Percentiles rank a stretch among this genome's conserved stretches.
Conservation (phyloP, 2,113 vertebrate genomes). For the Rissa tridactyla region DNA sequence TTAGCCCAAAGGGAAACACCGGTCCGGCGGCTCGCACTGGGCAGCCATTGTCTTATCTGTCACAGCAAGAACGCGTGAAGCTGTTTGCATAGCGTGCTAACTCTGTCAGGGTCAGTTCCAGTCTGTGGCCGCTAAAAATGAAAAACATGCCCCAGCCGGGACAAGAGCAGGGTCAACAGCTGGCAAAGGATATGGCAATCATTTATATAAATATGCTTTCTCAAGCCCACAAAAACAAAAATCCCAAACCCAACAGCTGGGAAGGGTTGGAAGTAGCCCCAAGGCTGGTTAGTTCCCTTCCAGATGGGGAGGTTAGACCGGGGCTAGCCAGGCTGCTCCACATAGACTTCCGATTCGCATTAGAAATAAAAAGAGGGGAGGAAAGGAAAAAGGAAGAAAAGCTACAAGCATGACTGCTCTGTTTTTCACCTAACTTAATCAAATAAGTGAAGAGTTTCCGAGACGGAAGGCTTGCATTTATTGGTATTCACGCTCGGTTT, state of each 20-base stretch:
- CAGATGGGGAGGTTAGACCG: conserved; percentile 99
- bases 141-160: conserved; percentile 90
- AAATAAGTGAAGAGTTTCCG: conserved; percentile 97
- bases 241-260: conserved; percentile 97
- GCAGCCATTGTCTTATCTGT: conserved; percentile 77
- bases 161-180: conserved; percentile 97
- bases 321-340: conserved; percentile 92
- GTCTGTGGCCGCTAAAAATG: conserved; percentile 87
- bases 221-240: conserved; percentile 95
- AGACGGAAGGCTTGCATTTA: conserved; percentile 96
- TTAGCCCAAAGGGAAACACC: conserved; percentile 82
- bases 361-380: conserved; percentile 90
- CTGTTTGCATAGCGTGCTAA: conserved; percentile 85
- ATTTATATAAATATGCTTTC: conserved; percentile 99
- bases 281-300: conserved; percentile 98
- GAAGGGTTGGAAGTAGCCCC: conserved; percentile 99
- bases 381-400: conserved; percentile 94
- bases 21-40: conserved; percentile 72
- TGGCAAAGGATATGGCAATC: conserved; percentile 99
- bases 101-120: conserved; percentile 81
- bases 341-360: conserved; percentile 98
- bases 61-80: conserved; percentile 70
- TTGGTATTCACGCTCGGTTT: conserved; percentile 85
- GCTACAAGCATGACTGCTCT: conserved; percentile 96
- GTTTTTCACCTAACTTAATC: conserved; percentile 96